phyloP scores from a whole-genome alignment of 2,888 invertebrate species.

The Nephrotoma appendiculata region DNA sequence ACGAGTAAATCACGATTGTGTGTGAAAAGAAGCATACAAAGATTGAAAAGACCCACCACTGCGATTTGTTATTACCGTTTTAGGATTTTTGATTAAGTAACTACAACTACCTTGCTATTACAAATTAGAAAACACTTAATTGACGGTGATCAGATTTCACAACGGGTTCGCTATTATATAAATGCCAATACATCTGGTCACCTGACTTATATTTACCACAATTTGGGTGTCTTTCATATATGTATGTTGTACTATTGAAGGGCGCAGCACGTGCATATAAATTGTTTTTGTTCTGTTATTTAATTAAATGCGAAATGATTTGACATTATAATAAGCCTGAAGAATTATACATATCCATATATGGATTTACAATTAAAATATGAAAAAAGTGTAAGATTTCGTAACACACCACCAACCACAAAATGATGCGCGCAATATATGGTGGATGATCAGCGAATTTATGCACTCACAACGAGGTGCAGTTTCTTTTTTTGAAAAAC shows the following conservation, averaged over 20 bases:
- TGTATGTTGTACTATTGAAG: neutral
- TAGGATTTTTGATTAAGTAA: neutral
- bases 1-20: neutral
- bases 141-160: neutral
- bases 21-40: neutral
- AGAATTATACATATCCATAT: neutral
- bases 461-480: neutral
- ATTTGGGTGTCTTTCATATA: neutral
- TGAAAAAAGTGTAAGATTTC: neutral
- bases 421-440: neutral
- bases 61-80: neutral
- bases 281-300: neutral
- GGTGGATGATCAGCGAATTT: neutral
- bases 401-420: neutral
- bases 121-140: neutral
- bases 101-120: neutral
- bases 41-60: neutral
- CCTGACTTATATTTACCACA: neutral
- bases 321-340: neutral
- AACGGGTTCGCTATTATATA: neutral
- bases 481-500: neutral
- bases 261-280: neutral
- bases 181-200: neutral
- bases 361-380: neutral
- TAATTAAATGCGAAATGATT: neutral